These are phyloP conservation scores for Apocheima hispidaria DNA, from an alignment of 2,888 invertebrate genomes.

Conservation along the genomic window DNA sequence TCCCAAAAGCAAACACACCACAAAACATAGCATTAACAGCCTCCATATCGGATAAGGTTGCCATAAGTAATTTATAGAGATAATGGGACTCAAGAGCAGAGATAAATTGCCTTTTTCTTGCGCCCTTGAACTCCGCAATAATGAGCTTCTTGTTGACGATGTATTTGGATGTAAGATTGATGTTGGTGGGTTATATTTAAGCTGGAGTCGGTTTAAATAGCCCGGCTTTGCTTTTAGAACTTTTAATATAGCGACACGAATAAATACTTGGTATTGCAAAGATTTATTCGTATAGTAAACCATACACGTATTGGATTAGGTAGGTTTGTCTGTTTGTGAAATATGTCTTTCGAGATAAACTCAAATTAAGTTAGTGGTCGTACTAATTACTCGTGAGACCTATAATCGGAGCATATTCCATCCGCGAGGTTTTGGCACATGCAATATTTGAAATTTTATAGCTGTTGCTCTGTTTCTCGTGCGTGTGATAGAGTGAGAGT, in stretches of 20 bases:
- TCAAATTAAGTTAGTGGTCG: neutral
- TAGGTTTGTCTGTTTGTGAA: conserved; percentile 3
- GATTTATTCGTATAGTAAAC: neutral
- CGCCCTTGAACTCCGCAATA: conserved; percentile 64
- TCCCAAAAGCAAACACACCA: conserved; percentile 22
- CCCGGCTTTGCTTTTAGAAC: conserved; percentile 24
- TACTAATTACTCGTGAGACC: too few relatives aligned
- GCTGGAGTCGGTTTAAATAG: conserved; percentile 29
- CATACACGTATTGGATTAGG: conserved; percentile 6
- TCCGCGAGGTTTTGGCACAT: too few relatives aligned
- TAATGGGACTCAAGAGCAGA: conserved; percentile 63
- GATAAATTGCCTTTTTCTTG: conserved; percentile 64
- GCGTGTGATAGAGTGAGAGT: too few relatives aligned
- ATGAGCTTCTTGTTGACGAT: conserved; percentile 57
- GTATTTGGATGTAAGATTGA: conserved; percentile 35
- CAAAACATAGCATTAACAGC: conserved; percentile 35
- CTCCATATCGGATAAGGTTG: conserved; percentile 37
- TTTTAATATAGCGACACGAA: conserved; percentile 18
- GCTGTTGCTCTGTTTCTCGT: too few relatives aligned
- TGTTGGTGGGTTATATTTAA: conserved; percentile 28
- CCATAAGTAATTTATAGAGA: conserved; percentile 67
- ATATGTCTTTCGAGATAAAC: neutral
- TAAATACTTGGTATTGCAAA: conserved; percentile 22
- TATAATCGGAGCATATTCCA: too few relatives aligned
- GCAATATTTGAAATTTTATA: too few relatives aligned